These are phyloP conservation scores for Pterois miles DNA, from an alignment of 2,797 vertebrate species.

Conservation along the genomic window DNA sequence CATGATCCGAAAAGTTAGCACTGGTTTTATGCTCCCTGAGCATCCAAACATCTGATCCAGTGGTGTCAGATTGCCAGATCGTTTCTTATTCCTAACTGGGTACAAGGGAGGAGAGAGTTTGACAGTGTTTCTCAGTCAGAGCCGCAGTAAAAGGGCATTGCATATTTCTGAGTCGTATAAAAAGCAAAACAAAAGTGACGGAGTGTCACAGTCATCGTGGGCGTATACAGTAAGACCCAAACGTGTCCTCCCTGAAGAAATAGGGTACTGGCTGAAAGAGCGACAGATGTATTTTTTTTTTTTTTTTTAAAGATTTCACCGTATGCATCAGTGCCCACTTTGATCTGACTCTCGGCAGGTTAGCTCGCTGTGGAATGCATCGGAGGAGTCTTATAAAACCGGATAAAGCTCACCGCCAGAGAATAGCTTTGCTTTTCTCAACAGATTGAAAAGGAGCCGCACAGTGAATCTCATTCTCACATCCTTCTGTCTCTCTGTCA, in stretches of 20 bases:
- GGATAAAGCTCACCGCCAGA: slow-evolving; percentile 69
- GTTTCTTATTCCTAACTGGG: slow-evolving; percentile 44
- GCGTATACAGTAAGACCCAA: slow-evolving; percentile 30
- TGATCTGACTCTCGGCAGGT: slow-evolving; percentile 76
- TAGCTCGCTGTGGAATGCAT: slow-evolving; percentile 62
- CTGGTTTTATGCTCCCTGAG: slow-evolving; percentile 20
- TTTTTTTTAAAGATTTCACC: slow-evolving; percentile 41
- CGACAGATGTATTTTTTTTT: slow-evolving; percentile 72
- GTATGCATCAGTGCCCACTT: slow-evolving; percentile 61
- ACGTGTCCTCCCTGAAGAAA: slow-evolving; percentile 50
- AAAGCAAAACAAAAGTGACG: slow-evolving; percentile 19
- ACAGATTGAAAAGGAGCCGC: slow-evolving; percentile 70
- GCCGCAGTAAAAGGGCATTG: slow-evolving; percentile 40
- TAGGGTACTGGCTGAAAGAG: slow-evolving; percentile 35
- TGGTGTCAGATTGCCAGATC: slow-evolving; percentile 18
- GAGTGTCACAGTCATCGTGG: slow-evolving; percentile 36
- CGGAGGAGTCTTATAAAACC: slow-evolving; percentile 71
- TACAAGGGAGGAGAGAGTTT: slow-evolving; percentile 1
- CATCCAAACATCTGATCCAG: slow-evolving; percentile 8
- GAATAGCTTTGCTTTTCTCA: slow-evolving; percentile 73
- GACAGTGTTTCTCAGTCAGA: slow-evolving; percentile 27
- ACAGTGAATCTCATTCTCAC: slow-evolving; percentile 67
- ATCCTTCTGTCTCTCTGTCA: slow-evolving; percentile 60
- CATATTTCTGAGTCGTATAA: slow-evolving; percentile 13
- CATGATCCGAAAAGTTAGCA: slow-evolving; percentile 3